phyloP scores from a whole-genome alignment of 2,797 vertebrate genomes.

The Remorina albescens region DNA sequence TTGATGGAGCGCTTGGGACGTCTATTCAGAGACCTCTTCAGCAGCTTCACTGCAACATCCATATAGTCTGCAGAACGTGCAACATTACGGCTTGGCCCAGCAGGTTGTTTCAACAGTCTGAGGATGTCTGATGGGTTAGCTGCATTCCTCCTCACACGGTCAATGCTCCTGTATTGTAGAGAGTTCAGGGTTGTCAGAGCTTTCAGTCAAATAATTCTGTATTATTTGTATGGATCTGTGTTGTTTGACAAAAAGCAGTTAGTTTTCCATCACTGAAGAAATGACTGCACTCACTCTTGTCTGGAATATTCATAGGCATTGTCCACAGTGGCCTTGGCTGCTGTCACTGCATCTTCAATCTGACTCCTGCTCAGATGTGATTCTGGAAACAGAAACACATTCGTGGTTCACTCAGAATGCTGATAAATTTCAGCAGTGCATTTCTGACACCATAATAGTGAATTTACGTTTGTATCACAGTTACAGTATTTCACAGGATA shows the following conservation, averaged over 20 bases:
- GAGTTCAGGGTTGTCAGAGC: not conserved
- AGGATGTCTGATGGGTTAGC: slow-evolving; percentile 82
- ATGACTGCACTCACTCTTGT: too few species aligned
- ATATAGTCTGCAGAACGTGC: slow-evolving; percentile 88
- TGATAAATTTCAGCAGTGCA: too few species aligned
- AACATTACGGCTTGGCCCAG: slow-evolving; percentile 68
- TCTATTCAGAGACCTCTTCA: slow-evolving; percentile 67
- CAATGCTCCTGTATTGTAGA: slow-evolving; percentile 54
- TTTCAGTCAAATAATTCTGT: too few species aligned
- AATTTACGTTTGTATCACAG: too few species aligned
- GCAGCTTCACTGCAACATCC: slow-evolving; percentile 80
- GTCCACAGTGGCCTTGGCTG: slow-evolving; percentile 84
- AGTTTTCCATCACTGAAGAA: too few species aligned
- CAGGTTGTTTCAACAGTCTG: slow-evolving; percentile 86
- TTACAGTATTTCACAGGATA: too few species aligned
- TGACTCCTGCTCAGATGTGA: slow-evolving; percentile 17
- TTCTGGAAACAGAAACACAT: slow-evolving; percentile 22
- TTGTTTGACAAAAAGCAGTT: too few species aligned
- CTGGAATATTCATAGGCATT: slow-evolving; percentile 82
- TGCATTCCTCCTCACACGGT: slow-evolving; percentile 47
- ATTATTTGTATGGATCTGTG: too few species aligned
- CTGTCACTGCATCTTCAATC: slow-evolving; percentile 65
- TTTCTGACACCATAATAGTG: too few species aligned
- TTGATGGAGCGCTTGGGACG: slow-evolving; percentile 83
- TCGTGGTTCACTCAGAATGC: too few species aligned